Conservation (phyloP, 2,113 vertebrate genomes). For the Pycnonotus jocosus region DNA sequence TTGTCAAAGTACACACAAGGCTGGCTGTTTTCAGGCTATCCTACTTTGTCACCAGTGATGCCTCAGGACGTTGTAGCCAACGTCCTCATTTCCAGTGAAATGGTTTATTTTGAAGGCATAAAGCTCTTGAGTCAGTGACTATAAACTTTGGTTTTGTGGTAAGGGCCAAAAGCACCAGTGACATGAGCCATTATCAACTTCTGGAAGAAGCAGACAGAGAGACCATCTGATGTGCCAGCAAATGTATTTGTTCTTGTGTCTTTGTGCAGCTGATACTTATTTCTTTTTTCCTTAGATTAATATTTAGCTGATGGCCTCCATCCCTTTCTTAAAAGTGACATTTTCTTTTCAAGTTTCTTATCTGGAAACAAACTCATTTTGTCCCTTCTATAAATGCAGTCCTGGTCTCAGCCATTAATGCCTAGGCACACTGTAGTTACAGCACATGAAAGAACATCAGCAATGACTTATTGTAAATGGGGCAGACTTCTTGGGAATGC, state of each 20-base stretch:
- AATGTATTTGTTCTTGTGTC: not conserved
- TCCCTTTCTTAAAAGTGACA: not conserved
- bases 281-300: not conserved
- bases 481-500: constrained; percentile 4
- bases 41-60: not conserved
- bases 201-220: not conserved
- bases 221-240: not conserved
- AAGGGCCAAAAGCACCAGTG: not conserved
- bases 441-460: constrained; percentile 16
- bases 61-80: not conserved
- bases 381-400: not conserved
- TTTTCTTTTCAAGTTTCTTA: not conserved
- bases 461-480: not conserved
- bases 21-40: not conserved
- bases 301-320: not conserved
- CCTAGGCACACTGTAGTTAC: not conserved
- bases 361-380: not conserved
- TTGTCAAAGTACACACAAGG: not conserved
- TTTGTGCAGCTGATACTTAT: not conserved
- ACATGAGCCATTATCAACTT: not conserved
- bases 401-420: not conserved
- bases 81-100: rapidly evolving
- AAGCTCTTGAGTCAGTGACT: not conserved
- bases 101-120: not conserved
- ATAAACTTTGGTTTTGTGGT: not conserved